These are phyloP conservation scores for Plutomurus gul DNA, from an alignment of 1,140 invertebrate genomes.

Conservation along the genomic window DNA sequence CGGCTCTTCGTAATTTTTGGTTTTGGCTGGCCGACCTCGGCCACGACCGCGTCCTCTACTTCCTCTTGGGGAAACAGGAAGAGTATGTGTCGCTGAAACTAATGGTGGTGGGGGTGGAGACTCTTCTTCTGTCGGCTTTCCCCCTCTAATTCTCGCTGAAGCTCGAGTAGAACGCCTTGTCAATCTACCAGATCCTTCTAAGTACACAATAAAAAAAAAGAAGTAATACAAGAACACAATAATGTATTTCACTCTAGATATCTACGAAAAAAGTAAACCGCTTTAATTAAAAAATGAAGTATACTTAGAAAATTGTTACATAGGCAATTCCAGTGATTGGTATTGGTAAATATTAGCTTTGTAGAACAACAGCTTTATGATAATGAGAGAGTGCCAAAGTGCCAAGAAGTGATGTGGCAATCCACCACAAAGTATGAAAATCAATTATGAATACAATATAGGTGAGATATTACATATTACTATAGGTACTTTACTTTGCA, in stretches of 20 bases:
- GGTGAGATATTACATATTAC: neutral
- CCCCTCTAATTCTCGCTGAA: neutral
- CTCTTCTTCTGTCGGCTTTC: neutral
- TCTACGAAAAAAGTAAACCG: too few species aligned
- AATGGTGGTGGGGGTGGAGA: neutral
- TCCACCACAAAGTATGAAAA: neutral
- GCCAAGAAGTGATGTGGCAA: slow-evolving; percentile 11
- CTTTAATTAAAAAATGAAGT: too few species aligned
- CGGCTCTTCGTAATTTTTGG: neutral
- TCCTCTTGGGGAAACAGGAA: neutral
- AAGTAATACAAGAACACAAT: too few species aligned
- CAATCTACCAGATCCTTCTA: too few species aligned
- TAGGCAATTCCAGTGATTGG: too few species aligned
- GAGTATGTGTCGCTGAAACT: neutral
- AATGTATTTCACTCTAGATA: too few species aligned
- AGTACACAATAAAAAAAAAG: too few species aligned
- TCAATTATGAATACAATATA: neutral
- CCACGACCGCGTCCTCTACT: slow-evolving; percentile 21
- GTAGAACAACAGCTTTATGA: too few species aligned
- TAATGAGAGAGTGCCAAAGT: too few species aligned
- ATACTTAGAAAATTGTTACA: too few species aligned
- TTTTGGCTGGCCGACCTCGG: neutral
- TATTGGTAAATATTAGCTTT: too few species aligned
- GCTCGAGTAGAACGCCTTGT: too few species aligned
- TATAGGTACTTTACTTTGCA: neutral